Evolutionary conservation across 1,140 invertebrate genomes (phyloP), one percentile per base, ranked within the genome.

Genomic region (Triops longicaudatus): DNA sequence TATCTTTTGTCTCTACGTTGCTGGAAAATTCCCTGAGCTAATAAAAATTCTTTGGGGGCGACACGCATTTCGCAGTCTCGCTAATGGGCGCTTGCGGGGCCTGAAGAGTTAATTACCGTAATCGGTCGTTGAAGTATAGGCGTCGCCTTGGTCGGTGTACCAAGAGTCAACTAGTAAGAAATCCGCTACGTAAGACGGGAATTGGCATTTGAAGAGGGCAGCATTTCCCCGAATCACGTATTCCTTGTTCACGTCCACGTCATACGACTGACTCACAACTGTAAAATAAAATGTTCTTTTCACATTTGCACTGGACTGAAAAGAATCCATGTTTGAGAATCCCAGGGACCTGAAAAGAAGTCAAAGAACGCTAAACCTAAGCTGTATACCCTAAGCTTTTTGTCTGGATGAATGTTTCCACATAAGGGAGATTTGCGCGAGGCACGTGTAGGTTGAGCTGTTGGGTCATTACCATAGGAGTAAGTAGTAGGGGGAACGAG

Each of bases 171-270:
- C 92, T 80, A 88, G 89, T 28, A 98, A 92, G 85, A 96, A 97
- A 85, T 97, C 94, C 72, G 92, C 92, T 72, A 97, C 93, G 84
- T 94, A 97, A 72, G 92, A 93, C 26, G 95, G 95, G 80, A 97
- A 92, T 81, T 91, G 91, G 86, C 95, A 98, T 85, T 94, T 95
- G 81, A 98, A 86, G 77, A 97, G 91, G 74, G 93, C 95, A 72
- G 93, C 92, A 85, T 96, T 96, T 77, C 94, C 94, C 79, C 92
- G 88, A 80, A 96, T 96, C 26, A 91, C 93, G 85, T 95, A 96
- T 81, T 95, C 93, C 85, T 95, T 94, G 85, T 94, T 92, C 72
- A 94, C 92, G 84, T 94, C 92, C 72, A 91, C 91, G 84, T 93
- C 91, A 85, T 95, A 96, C 81, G 89, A 89, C 85, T 95, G 93